These are phyloP conservation scores for Toxotes jaculatrix DNA, from an alignment of 2,113 vertebrate genomes.

Conservation along the genomic window DNA sequence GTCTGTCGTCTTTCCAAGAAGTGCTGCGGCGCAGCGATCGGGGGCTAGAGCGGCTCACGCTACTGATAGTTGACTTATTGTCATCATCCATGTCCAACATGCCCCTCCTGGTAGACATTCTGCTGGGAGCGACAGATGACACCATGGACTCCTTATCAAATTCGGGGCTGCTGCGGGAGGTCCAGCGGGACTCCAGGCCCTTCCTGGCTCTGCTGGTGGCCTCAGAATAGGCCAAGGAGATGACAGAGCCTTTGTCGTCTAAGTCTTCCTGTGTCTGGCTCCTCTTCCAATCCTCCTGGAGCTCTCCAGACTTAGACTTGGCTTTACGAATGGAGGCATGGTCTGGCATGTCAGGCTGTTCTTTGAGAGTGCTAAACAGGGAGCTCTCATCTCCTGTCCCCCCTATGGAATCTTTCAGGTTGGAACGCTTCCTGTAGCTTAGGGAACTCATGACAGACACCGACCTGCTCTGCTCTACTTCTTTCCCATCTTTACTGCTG, in stretches of 20 bases:
- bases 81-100: slow-evolving; percentile 86
- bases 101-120: slow-evolving; percentile 85
- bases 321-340: slow-evolving; percentile 84
- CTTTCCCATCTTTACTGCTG: slow-evolving; percentile 78
- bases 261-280: slow-evolving; percentile 75
- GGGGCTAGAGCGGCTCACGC: slow-evolving; percentile 88
- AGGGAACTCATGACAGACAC: slow-evolving; percentile 93
- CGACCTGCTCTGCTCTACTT: slow-evolving; percentile 86
- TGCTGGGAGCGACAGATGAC: slow-evolving; percentile 87
- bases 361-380: slow-evolving; percentile 90
- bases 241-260: slow-evolving; percentile 84
- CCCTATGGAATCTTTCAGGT: slow-evolving; percentile 94
- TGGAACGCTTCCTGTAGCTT: slow-evolving; percentile 94
- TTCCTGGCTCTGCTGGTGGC: slow-evolving; percentile 85
- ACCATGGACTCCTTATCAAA: slow-evolving; percentile 86
- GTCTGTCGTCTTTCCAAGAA: slow-evolving; percentile 86
- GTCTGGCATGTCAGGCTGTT: slow-evolving; percentile 87
- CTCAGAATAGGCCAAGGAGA: slow-evolving; percentile 89
- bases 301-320: slow-evolving; percentile 77
- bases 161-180: slow-evolving; percentile 83
- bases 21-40: slow-evolving; percentile 84
- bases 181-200: slow-evolving; percentile 91
- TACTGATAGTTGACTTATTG: slow-evolving; percentile 85
- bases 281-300: slow-evolving; percentile 81
- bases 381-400: slow-evolving; percentile 90